A percentile compares a stretch with the other conserved stretches of the same genome.
These are phyloP conservation scores for Myodes glareolus DNA, from an alignment of 2,113 vertebrate species.

Conservation along the genomic window DNA sequence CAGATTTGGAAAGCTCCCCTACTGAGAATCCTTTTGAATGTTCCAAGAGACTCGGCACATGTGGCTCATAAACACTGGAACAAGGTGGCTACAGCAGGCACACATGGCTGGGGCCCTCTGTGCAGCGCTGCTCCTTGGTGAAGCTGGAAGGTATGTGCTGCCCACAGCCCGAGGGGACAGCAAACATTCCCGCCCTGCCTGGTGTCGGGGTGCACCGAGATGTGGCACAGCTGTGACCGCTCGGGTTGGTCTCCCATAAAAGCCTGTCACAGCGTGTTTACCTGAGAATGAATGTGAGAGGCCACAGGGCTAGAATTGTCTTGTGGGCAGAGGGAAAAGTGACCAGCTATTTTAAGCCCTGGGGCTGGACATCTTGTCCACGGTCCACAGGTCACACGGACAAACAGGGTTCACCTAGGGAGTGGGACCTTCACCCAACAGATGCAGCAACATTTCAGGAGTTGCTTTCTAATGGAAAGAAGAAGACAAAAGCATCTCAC, in stretches of 20 bases:
- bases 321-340: constrained; percentile 86
- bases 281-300: constrained; percentile 94
- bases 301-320: constrained; percentile 87
- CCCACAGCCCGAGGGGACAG: constrained; percentile 92
- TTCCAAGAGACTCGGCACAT: background rate
- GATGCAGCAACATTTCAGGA: constrained; percentile 61
- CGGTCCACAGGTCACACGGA: constrained; percentile 79
- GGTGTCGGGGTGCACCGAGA: constrained; percentile 88
- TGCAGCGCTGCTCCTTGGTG: constrained; percentile 85
- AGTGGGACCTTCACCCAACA: constrained; percentile 71
- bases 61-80: constrained; percentile 66
- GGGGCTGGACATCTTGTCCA: constrained; percentile 84
- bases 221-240: constrained; percentile 91
- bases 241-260: constrained; percentile 88
- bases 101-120: constrained; percentile 88
- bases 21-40: background rate
- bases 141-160: constrained; percentile 90
- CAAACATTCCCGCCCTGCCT: constrained; percentile 93
- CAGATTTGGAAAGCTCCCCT: background rate
- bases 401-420: constrained; percentile 76
- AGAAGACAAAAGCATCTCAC: constrained; percentile 5
- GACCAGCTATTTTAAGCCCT: constrained; percentile 77
- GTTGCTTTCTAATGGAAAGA: constrained; percentile 61
- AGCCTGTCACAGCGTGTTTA: constrained; percentile 91
- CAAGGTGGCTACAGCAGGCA: constrained; percentile 79